Evolutionary conservation across 2,797 vertebrate species (phyloP).

Genomic region (Coilia nasus): DNA sequence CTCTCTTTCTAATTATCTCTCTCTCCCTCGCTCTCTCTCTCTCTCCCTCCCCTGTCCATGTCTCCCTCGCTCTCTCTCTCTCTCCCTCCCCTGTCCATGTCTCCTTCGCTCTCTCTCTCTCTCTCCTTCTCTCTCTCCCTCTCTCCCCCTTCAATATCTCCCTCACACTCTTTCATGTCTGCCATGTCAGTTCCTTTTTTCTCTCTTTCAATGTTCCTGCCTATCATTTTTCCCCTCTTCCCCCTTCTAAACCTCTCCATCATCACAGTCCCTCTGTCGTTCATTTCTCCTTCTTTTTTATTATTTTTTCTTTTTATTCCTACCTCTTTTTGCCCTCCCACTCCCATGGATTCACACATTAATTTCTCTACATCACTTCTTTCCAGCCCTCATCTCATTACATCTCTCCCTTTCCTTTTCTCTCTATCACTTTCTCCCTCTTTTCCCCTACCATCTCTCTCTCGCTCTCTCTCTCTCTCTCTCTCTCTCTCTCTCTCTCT

Average conservation of each 20-base stretch:
- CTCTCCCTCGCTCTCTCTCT: no score
- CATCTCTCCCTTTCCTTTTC: no score
- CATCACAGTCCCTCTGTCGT: neutral
- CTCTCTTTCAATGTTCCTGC: neutral
- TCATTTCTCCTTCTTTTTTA: neutral
- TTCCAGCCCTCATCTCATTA: no score
- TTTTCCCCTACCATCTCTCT: neutral
- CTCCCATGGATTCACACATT: neutral
- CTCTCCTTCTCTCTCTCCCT: neutral
- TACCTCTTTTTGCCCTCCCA: no score
- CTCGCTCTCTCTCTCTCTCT: no score
- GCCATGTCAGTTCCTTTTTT: neutral
- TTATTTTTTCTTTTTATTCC: no score
- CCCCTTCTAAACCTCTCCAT: neutral
- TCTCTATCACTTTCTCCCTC: neutral
- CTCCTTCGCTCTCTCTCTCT: neutral
- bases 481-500: no score
- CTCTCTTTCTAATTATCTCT: neutral
- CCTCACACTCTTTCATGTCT: neutral
- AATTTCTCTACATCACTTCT: neutral
- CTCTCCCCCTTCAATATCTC: neutral
- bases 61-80: neutral
- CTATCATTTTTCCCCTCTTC: neutral
- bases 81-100: no score
- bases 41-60: no score